Evolutionary conservation across 2,888 invertebrate species (phyloP), one percentile per base, ranked within the genome.

Genomic region (Rutpela maculata): DNA sequence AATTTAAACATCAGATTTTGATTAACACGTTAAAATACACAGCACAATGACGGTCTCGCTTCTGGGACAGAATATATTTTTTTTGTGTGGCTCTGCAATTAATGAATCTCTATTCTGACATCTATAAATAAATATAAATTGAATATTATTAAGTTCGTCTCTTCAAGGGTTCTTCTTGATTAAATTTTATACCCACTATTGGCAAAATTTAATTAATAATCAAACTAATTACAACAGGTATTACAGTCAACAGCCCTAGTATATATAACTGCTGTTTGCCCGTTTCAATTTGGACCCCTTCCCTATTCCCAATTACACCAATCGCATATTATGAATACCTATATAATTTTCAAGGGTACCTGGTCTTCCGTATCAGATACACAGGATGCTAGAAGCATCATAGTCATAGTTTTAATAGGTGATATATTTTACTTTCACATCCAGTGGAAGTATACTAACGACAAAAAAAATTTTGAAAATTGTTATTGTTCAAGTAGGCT

Each of bases 191-290:
- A 57, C 38, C 57, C 35, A 59, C 59, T 69, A 19, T 59, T 69
- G 59, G 69, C 35, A 38, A 15, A 59, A 69, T 18, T 19, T 69
- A 69, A 69, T 69, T 69, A 69, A 69, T 69, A 69, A 68, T 56
- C 68, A 56, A 35, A 69, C 57, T 38, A 56, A 69, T 69, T 69
- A 59, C 26, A 38, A 19, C 69, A 59, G 55, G 31, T 56, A 56
- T 69, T 69, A 68, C n/a, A 19, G 18, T 2, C 22, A 62, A 12
- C 62, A 10, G 35, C 31, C 26, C 6, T 50, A 50, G 6, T 50
- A 59, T 18, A 35, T 22, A 15, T 17, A 17, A 22, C 1, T 26
- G 7, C 15, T 60, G 22, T 26, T 60, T 60, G 15, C 26, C 2
- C 1, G 15, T 15, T 50, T 50, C n/a, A 50, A 50, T 50, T 50